A percentile compares a stretch with the other conserved stretches of the same genome.
phyloP scores from a whole-genome alignment of 2,888 invertebrate genomes.

The Phyllotreta cruciferae region DNA sequence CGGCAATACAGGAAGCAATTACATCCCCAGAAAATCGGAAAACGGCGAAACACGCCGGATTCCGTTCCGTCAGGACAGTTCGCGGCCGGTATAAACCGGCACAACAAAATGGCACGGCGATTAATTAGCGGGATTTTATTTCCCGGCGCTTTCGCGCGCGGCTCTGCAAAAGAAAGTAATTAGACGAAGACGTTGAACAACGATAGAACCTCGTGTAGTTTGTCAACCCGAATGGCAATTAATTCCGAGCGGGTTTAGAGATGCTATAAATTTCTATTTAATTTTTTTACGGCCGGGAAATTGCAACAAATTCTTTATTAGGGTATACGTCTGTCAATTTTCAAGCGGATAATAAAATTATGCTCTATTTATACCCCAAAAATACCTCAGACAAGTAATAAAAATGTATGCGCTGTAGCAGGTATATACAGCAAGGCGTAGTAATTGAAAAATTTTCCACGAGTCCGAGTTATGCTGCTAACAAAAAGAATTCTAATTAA shows the following conservation, averaged over 20 bases:
- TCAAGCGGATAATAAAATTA: too few relatives aligned
- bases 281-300: too few relatives aligned
- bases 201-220: constrained; percentile 16
- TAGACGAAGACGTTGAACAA: constrained; percentile 16
- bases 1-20: constrained; percentile 7
- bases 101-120: constrained; percentile 15
- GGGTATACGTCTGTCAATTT: too few relatives aligned
- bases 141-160: not conserved
- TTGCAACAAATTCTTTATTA: too few relatives aligned
- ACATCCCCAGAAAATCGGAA: constrained; percentile 9
- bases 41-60: constrained; percentile 5
- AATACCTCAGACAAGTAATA: too few relatives aligned
- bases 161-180: constrained; percentile 13
- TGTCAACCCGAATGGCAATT: constrained; percentile 22
- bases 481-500: too few relatives aligned
- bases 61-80: constrained; percentile 14
- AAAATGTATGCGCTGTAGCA: too few relatives aligned
- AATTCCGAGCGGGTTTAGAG: constrained; percentile 6
- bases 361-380: too few relatives aligned
- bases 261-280: constrained; percentile 12
- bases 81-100: constrained; percentile 11
- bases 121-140: constrained; percentile 24
- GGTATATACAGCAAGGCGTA: too few relatives aligned
- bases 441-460: too few relatives aligned
- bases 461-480: too few relatives aligned